Evolutionary conservation across 1,140 invertebrate species (phyloP), one percentile per base, ranked within the genome.

Genomic region (Lepidotrigona ventralis): DNA sequence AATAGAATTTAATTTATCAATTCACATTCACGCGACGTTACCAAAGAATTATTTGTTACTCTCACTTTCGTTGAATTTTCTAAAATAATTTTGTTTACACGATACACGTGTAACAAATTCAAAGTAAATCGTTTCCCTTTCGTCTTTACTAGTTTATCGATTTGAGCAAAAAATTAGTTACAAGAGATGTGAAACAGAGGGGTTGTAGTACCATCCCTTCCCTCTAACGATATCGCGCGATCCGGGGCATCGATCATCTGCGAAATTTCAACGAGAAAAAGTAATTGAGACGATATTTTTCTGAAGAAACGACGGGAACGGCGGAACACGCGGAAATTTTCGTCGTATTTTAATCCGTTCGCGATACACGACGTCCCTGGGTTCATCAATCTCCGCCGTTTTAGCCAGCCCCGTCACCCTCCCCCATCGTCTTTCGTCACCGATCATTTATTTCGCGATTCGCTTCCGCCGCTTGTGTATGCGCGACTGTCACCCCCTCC

Each of bases 371-470:
- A 75, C 71, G 21, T 2, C 29, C 33, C 19, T 19, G 33, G 17
- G 11, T 81, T 79, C 81, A 83, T 80, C 81, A 79, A 69, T 85
- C 79, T 81, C 63, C 64, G 17, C 66, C 71, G 46, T 60, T 83
- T 77, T 68, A 84, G 58, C 72, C 63, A 26, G 39, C 39, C 70
- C 14, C 60, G n/a, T 19, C 19, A 8, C 9, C 33, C 73, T 81
- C 77, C 53, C n/a, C 76, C 75, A 68, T 79, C 75, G 80, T 84
- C 60, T 85, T 82, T 81, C 82, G 19, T 58, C 70, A 66, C 74
- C 79, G 73, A 91, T 91, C 85, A 85, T 90, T 90, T 85, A 89
- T 89, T 77, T 81, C 80, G 74, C n/a, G 56, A 71, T 58, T 68
- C 78, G 79, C 78, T 75, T 82, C 66, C 68, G 70, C 26, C 29